Evolutionary conservation across 2,113 vertebrate species (phyloP), one percentile per base, ranked within the genome.

Genomic region (Paralichthys olivaceus): DNA sequence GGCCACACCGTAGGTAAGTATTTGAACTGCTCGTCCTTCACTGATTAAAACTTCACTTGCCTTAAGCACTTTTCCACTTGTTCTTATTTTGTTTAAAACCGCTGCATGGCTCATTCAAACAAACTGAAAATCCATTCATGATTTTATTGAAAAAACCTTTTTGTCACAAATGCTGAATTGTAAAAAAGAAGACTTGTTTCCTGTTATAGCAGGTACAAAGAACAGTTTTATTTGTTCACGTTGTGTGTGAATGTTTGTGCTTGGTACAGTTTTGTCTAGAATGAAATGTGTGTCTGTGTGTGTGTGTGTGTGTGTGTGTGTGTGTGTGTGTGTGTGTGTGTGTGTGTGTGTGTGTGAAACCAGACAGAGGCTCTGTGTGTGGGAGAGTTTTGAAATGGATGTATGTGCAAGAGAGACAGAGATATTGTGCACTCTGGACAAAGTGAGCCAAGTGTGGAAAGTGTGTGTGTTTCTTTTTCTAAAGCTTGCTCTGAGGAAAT

Each of bases 401-500:
- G 75, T 61, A 75, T 67, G 78, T 37, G 74, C 6, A 76, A n/a
- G 47, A 40, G 65, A 45, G 66, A 65, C 25, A 32, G 68, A 58
- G 76, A 40, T 11, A 80, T 73, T 79, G 80, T 72, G 79, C 22
- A 54, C 0, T 5, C 32, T 2, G 69, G 63, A 90, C 85, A 83
- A 83, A 86, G 80, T 84, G 83, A 86, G 68, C 78, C 59, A 76
- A 75, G 80, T 72, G 71, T 79, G 71, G 9, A 75, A 43, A 17
- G 19, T 59, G 9, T 72, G 54, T 49, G 17, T 80, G 49, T 51
- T 5, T 77, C 68, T 72, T 56, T 69, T 57, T 60, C 19, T 70
- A 68, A 75, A 62, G 70, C 82, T 63, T 47, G 71, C 77, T 85
- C 79, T 85, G 90, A 88, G 90, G 86, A 91, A 96, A 95, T 89